Evolutionary conservation across 2,113 vertebrate species (phyloP).

Genomic region (Syngnathus floridae): DNA sequence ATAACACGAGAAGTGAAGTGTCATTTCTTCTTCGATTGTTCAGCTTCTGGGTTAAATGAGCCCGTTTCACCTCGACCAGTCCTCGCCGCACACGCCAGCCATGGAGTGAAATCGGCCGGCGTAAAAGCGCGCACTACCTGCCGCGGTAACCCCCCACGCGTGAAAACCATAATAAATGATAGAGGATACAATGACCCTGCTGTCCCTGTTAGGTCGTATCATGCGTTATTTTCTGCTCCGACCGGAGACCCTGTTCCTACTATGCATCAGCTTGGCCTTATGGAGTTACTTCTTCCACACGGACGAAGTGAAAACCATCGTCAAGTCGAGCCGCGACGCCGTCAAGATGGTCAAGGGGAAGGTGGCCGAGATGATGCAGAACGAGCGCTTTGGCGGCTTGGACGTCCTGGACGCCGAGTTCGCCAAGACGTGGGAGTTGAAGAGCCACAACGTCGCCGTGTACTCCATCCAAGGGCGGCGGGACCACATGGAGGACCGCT

Average conservation of each 20-base stretch:
- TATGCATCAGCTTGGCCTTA: conserved; percentile 94
- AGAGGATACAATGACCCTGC: conserved; percentile 99
- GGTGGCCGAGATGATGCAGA: conserved; percentile 97
- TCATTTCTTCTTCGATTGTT: conserved; percentile 1
- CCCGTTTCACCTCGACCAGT: conserved; percentile 13
- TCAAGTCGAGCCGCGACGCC: conserved; percentile 94
- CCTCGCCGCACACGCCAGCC: conserved; percentile 7
- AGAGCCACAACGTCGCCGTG: conserved; percentile 89
- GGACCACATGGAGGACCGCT: conserved; percentile 98
- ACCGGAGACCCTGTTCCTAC: conserved; percentile 93
- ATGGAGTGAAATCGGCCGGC: conserved; percentile 59
- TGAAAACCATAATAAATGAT: conserved; percentile 80
- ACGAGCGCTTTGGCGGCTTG: conserved; percentile 85
- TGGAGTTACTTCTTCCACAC: conserved; percentile 99
- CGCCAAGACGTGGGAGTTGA: conserved; percentile 96
- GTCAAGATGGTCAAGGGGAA: conserved; percentile 98
- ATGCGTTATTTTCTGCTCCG: conserved; percentile 98
- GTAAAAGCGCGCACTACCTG: conserved; percentile 42
- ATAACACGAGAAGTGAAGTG: conserved; percentile 11
- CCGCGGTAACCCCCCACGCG: conserved; percentile 45
- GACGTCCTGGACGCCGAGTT: conserved; percentile 91
- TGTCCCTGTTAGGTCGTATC: conserved; percentile 95
- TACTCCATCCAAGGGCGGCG: conserved; percentile 96
- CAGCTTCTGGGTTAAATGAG: conserved; percentile 24
- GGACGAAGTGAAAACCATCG: conserved; percentile 98